Conservation (phyloP, 2,113 vertebrate species). For the Fulmarus glacialis region DNA sequence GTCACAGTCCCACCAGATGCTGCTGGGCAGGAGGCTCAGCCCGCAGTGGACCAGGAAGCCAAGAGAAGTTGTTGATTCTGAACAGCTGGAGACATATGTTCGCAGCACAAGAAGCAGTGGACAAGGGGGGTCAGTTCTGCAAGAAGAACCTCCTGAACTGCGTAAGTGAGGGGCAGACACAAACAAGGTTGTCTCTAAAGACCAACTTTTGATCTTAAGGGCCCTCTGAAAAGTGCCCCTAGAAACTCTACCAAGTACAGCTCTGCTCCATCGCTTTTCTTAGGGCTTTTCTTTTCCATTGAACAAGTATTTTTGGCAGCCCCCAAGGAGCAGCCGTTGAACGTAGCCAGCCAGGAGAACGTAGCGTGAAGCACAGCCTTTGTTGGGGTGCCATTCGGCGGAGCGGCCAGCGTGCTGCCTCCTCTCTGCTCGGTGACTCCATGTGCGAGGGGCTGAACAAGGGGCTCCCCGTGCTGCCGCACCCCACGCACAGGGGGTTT, state of each 20-base stretch:
- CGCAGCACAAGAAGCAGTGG: constrained; percentile 10
- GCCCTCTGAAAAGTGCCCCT: background rate
- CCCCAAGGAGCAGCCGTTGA: background rate
- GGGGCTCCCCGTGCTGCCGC: fast-evolving
- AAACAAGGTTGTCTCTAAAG: background rate
- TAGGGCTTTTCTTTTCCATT: background rate
- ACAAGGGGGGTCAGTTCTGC: background rate
- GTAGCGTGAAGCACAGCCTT: background rate
- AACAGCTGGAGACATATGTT: background rate
- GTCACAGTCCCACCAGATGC: constrained; percentile 9
- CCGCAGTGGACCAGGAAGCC: background rate
- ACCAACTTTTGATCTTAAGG: background rate
- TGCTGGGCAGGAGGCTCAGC: background rate
- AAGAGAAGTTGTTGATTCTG: background rate
- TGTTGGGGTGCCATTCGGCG: background rate
- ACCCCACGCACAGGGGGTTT: fast-evolving
- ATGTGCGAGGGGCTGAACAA: fast-evolving
- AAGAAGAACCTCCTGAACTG: background rate
- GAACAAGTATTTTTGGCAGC: background rate
- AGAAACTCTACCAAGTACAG: background rate
- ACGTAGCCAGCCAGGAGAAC: background rate
- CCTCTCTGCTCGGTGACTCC: background rate
- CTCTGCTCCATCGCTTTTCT: background rate
- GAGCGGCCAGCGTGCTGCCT: background rate
- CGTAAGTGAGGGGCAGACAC: background rate